Conservation (phyloP, 2,888 invertebrate genomes). For the Stomorhina lunata region DNA sequence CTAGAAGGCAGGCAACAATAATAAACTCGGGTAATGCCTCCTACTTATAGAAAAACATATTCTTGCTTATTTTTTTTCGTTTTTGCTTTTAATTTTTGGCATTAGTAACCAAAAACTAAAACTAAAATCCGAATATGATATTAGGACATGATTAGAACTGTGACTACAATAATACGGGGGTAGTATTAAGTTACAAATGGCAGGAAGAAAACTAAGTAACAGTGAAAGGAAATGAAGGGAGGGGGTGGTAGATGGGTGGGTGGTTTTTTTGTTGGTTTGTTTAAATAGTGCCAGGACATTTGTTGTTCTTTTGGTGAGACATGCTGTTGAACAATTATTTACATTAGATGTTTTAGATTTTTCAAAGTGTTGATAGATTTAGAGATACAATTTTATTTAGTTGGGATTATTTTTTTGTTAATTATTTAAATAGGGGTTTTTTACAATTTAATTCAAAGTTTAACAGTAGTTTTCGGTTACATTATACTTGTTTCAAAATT, state of each 20-base stretch:
- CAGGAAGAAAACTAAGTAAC: too few relatives aligned
- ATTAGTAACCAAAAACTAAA: neutral
- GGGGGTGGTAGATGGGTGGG: neutral
- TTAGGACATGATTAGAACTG: slow-evolving; percentile 28
- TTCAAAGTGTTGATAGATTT: slow-evolving; percentile 33
- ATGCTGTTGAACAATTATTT: slow-evolving; percentile 36
- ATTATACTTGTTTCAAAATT: too few relatives aligned
- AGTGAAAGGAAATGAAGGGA: neutral
- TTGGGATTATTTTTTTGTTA: slow-evolving; percentile 20
- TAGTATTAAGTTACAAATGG: neutral
- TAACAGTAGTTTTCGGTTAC: too few relatives aligned
- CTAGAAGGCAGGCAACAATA: slow-evolving; percentile 14
- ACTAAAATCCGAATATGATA: slow-evolving; percentile 8
- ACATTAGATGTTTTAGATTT: neutral
- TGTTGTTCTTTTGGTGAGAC: neutral
- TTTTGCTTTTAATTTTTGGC: slow-evolving; percentile 2
- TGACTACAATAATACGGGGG: slow-evolving; percentile 1
- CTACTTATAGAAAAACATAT: neutral
- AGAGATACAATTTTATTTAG: slow-evolving; percentile 22
- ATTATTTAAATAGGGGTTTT: slow-evolving; percentile 17
- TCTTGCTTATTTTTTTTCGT: neutral
- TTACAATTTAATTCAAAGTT: too few relatives aligned
- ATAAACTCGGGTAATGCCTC: neutral
- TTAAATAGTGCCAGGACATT: neutral
- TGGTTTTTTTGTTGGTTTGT: neutral